Conservation (phyloP, 2,888 invertebrate species). For the Callinectes sapidus region DNA sequence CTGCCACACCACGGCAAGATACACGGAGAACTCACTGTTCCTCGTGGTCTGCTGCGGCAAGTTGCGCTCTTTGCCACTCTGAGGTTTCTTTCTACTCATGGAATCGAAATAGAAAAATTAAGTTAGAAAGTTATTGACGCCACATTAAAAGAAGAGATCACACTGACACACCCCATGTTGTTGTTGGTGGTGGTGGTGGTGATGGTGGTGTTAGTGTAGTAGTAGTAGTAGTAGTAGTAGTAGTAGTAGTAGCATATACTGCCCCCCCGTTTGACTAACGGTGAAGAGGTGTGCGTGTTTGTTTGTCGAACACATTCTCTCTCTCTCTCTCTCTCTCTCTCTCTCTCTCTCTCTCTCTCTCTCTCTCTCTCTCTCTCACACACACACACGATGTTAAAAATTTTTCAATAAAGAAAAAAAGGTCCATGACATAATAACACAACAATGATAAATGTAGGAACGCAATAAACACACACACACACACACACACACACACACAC, state of each 20-base stretch:
- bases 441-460: background rate
- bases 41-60: slow-evolving; percentile 2
- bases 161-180: background rate
- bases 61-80: background rate
- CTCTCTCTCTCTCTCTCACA: slow-evolving; percentile 20
- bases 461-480: background rate
- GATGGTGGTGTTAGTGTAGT: background rate
- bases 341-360: slow-evolving; percentile 38
- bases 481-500: slow-evolving; percentile 10
- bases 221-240: too few relatives aligned
- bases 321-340: background rate
- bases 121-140: background rate
- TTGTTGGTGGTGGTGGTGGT: background rate
- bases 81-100: background rate
- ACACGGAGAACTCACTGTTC: slow-evolving; percentile 1
- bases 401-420: too few relatives aligned
- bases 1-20: background rate
- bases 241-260: background rate
- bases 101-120: background rate
- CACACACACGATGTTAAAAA: too few relatives aligned
- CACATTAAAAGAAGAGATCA: background rate
- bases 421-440: background rate
- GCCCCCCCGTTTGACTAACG: background rate
- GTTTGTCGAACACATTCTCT: background rate
- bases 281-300: background rate